Conservation (phyloP, 1,140 invertebrate genomes). For the Campoletis sonorensis region DNA sequence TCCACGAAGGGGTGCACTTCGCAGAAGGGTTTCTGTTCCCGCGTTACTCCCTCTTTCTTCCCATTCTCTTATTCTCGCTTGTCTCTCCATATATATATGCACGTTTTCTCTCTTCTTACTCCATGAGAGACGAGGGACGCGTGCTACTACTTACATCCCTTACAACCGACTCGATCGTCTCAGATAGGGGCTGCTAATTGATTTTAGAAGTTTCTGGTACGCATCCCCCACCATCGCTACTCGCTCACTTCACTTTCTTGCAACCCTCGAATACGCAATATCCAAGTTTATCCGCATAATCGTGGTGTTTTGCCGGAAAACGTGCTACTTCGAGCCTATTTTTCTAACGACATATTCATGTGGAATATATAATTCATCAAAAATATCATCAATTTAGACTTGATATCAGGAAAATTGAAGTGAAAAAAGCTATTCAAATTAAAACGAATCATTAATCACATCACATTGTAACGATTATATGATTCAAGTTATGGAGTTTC, state of each 20-base stretch:
- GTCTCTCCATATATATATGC: background rate
- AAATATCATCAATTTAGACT: too few species aligned
- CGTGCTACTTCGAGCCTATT: conserved; percentile 32
- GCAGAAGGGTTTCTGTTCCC: conserved; percentile 27
- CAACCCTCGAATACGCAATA: background rate
- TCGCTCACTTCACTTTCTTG: conserved; percentile 18
- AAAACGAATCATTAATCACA: too few species aligned
- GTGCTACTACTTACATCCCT: conserved; percentile 9
- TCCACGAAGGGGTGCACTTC: conserved; percentile 30
- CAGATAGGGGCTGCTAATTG: conserved; percentile 68
- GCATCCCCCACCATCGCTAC: background rate
- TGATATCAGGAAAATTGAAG: too few species aligned
- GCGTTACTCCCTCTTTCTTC: background rate
- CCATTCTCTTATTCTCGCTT: conserved; percentile 25
- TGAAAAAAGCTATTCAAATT: too few species aligned
- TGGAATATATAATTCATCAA: too few species aligned
- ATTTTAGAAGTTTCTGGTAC: conserved; percentile 64
- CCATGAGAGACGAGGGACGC: background rate
- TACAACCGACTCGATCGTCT: conserved; percentile 39
- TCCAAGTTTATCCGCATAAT: background rate
- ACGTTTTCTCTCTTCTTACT: background rate
- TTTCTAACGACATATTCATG: too few species aligned
- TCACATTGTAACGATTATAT: too few species aligned
- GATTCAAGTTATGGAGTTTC: background rate
- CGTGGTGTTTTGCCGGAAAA: conserved; percentile 33